Evolutionary conservation across 2,113 vertebrate species (phyloP), one percentile per base, ranked within the genome.

Genomic region (Grammomys dolichurus): DNA sequence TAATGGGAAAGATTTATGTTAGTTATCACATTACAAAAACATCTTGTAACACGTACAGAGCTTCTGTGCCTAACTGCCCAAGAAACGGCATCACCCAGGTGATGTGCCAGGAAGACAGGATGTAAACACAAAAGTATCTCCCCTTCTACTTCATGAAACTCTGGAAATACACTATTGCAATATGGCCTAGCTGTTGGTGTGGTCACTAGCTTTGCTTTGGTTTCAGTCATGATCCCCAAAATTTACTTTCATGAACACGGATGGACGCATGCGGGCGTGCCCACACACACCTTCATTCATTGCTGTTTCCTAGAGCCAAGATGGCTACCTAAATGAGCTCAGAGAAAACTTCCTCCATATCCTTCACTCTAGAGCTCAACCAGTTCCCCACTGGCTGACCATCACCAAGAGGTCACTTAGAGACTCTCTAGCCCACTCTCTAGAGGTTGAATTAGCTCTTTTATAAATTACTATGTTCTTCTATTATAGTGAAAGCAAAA

Each of bases 11-110:
- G 7, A 78, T 22, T 43, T 72, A 56, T 56, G 22, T 98, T 98
- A 86, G 20, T 69, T 48, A 67, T 43, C 28, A 69, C 7, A 31
- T 46, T 28, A 99, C 98, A 98, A 99, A 99, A 97, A 99, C 28
- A 36, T 95, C 99, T 99, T 92, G 99, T 51, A 51, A 51, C 99
- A 90, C 98, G 85, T 98, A 99, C 96, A 99, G 96, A 84, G 98
- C 98, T 94, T 99, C 99, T 56, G 98, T 98, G 54, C 98, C 96
- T 67, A 98, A 58, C 98, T 17, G 98, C 99, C 97, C 98, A 97
- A 98, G 98, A 97, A 99, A 96, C 97, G 99, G 98, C 99, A 99
- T 98, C 40, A 98, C 98, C 98, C 58, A 99, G 89, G 99, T 97
- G 95, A 99, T 99, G 99, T 98, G 60, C 92, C 26, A 51, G 40